Conservation (phyloP, 2,797 vertebrate genomes). For the Anabacerthia variegaticeps region DNA sequence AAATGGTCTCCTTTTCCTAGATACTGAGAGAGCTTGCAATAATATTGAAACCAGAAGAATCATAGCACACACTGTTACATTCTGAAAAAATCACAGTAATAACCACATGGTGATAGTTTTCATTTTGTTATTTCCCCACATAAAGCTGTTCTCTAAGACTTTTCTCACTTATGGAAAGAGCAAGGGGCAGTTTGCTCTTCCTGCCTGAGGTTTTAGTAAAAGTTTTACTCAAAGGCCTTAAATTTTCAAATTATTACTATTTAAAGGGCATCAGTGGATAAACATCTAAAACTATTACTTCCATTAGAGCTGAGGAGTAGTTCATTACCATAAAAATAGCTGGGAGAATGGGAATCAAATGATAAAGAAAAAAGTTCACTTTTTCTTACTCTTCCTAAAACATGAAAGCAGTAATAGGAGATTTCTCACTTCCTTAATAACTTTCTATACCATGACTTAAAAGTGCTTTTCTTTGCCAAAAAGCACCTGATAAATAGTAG, state of each 20-base stretch:
- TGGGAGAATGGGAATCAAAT: background rate
- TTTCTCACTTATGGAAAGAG: background rate
- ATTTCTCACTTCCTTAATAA: background rate
- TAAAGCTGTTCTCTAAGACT: background rate
- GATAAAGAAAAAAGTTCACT: background rate
- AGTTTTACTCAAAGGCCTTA: background rate
- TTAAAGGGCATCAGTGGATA: background rate
- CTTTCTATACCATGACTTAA: background rate
- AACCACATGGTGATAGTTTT: background rate
- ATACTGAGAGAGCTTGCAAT: background rate
- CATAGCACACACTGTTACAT: fast-evolving
- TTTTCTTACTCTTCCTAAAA: background rate
- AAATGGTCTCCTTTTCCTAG: background rate
- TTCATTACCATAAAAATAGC: background rate
- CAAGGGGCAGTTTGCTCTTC: background rate
- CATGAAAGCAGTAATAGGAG: background rate
- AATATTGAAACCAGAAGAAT: background rate
- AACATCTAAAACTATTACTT: background rate
- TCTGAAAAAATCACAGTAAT: background rate
- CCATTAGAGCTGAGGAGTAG: background rate
- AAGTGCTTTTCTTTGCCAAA: background rate
- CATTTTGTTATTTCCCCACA: background rate
- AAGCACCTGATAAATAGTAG: background rate
- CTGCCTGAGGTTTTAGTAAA: background rate
- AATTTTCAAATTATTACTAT: background rate